A percentile compares a stretch with the other conserved stretches of the same genome.
phyloP scores from a whole-genome alignment of 1,140 invertebrate species.

The Whitmania pigra region DNA sequence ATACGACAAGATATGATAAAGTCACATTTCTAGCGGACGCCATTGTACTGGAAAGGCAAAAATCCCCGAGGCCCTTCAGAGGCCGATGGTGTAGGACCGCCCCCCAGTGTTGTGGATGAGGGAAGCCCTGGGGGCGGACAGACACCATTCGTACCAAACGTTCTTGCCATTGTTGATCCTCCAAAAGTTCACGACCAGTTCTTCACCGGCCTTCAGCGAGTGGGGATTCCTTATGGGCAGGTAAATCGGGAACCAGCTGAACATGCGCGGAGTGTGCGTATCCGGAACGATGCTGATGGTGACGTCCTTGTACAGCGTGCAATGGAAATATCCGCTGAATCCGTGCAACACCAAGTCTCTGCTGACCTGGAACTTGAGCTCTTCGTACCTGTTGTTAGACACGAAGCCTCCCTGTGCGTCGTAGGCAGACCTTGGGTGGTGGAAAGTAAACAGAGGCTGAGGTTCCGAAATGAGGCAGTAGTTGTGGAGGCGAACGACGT shows the following conservation, averaged over 20 bases:
- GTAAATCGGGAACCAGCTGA: slow-evolving; percentile 92
- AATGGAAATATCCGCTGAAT: slow-evolving; percentile 88
- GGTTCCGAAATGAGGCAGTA: slow-evolving; percentile 66
- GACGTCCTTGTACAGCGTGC: slow-evolving; percentile 67
- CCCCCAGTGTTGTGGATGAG: slow-evolving; percentile 69
- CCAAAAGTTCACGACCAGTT: slow-evolving; percentile 74
- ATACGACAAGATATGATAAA: too few relatives aligned
- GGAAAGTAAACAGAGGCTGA: slow-evolving; percentile 70
- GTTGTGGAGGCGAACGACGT: slow-evolving; percentile 84
- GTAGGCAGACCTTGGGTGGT: slow-evolving; percentile 61
- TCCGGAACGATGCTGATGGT: slow-evolving; percentile 74
- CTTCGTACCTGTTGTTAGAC: slow-evolving; percentile 56
- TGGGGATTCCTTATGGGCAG: slow-evolving; percentile 78
- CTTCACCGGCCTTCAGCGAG: slow-evolving; percentile 54
- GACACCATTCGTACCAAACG: slow-evolving; percentile 93
- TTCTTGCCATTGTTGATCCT: slow-evolving; percentile 56
- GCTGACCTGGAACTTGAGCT: slow-evolving; percentile 55
- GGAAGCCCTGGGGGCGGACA: slow-evolving; percentile 53
- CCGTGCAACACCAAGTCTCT: slow-evolving; percentile 73
- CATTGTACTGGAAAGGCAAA: too few relatives aligned
- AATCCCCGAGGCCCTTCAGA: slow-evolving; percentile 28
- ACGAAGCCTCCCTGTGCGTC: slow-evolving; percentile 28
- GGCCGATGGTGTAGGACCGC: slow-evolving; percentile 57
- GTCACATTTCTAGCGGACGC: too few relatives aligned
- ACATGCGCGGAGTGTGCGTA: slow-evolving; percentile 77